phyloP scores from a whole-genome alignment of 1,140 invertebrate genomes.

The Stratiolaelaps scimitus region DNA sequence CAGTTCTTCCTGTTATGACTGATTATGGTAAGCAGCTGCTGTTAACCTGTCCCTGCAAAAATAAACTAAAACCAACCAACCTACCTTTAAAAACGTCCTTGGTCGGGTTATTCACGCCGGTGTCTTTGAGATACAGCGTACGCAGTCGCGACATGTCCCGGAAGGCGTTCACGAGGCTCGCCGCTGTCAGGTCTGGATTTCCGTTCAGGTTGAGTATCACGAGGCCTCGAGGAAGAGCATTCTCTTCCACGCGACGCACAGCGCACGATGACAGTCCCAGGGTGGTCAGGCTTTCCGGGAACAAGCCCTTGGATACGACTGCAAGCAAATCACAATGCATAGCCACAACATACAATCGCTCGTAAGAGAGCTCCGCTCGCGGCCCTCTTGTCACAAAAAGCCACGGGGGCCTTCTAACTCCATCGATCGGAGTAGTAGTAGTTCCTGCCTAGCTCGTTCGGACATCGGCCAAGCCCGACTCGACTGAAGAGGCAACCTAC shows the following conservation, averaged over 20 bases:
- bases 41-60: too few relatives aligned
- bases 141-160: slow-evolving; percentile 4
- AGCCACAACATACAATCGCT: too few relatives aligned
- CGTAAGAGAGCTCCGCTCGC: too few relatives aligned
- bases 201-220: slow-evolving; percentile 19
- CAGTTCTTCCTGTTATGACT: too few relatives aligned
- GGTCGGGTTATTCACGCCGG: neutral
- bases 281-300: slow-evolving; percentile 5
- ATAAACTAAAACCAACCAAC: neutral
- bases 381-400: too few relatives aligned
- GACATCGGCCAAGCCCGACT: too few relatives aligned
- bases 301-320: slow-evolving; percentile 22
- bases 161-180: slow-evolving; percentile 9
- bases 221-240: slow-evolving; percentile 9
- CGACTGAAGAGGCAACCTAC: slow-evolving; percentile 14
- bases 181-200: neutral
- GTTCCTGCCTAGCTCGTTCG: too few relatives aligned
- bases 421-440: too few relatives aligned
- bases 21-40: too few relatives aligned
- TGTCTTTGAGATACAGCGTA: slow-evolving; percentile 2
- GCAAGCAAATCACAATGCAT: slow-evolving; percentile 15
- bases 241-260: neutral
- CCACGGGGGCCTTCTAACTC: too few relatives aligned
- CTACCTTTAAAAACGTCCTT: slow-evolving; percentile 14
- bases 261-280: slow-evolving; percentile 22